Percentiles rank a stretch among this genome's conserved stretches.
Evolutionary conservation across 2,888 invertebrate genomes (phyloP).

Genomic region (Campoplex capitator): DNA sequence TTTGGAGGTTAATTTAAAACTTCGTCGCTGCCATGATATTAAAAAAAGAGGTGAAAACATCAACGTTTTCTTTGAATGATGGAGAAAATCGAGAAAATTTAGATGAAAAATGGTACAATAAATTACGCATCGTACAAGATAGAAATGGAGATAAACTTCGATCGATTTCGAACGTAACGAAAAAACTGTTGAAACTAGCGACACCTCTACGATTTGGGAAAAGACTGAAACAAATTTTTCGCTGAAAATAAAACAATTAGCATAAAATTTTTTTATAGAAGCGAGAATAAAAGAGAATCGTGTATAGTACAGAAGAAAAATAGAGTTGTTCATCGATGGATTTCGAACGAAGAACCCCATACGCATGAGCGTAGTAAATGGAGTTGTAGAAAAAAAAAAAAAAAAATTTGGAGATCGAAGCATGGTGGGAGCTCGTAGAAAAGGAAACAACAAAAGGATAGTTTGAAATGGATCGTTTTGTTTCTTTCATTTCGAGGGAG

Average conservation of each 20-base stretch:
- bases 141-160: too few species aligned
- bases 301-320: not conserved
- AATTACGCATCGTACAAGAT: too few species aligned
- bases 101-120: too few species aligned
- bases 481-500: slow-evolving; percentile 13
- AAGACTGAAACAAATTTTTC: not conserved
- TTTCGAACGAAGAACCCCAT: slow-evolving; percentile 3
- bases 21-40: too few species aligned
- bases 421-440: slow-evolving; percentile 40
- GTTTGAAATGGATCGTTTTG: slow-evolving; percentile 40
- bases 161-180: too few species aligned
- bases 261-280: not conserved
- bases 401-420: not conserved
- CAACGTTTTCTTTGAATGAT: not conserved
- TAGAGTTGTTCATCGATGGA: not conserved
- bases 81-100: not conserved
- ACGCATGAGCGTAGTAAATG: not conserved
- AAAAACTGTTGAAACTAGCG: too few species aligned
- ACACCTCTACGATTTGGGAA: too few species aligned
- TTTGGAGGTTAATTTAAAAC: too few species aligned
- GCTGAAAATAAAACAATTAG: too few species aligned
- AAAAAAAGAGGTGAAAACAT: too few species aligned
- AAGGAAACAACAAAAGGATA: slow-evolving; percentile 37
- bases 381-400: slow-evolving; percentile 16
- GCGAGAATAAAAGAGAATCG: not conserved